Conservation (phyloP, 2,888 invertebrate species). For the Cheilosia scutellata region DNA sequence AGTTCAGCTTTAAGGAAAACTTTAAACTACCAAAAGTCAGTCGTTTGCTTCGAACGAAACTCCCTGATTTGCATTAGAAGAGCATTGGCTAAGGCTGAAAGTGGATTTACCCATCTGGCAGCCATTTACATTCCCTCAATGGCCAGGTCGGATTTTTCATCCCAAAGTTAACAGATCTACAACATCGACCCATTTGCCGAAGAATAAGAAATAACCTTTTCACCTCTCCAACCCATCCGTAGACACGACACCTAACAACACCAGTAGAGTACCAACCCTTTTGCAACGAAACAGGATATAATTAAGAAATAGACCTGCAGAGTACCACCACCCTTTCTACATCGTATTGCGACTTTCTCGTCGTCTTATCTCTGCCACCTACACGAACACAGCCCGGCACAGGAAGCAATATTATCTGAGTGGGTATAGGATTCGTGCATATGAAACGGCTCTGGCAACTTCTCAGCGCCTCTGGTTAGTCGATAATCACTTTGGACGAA, state of each 20-base stretch:
- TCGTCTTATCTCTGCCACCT: conserved; percentile 61
- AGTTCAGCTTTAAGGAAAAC: not conserved
- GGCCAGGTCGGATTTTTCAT: conserved; percentile 27
- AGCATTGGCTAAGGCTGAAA: conserved; percentile 42
- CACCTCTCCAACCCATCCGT: not conserved
- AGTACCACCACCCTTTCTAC: not conserved
- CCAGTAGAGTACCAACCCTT: not conserved
- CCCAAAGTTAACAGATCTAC: conserved; percentile 59
- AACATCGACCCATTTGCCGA: conserved; percentile 22
- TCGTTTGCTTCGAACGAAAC: conserved; percentile 43
- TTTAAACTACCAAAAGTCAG: conserved; percentile 34
- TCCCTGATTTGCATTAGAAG: conserved; percentile 64
- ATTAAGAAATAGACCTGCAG: conserved; percentile 69
- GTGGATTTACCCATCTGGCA: conserved; percentile 58
- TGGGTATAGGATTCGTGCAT: not conserved
- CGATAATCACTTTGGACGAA: conserved; percentile 71
- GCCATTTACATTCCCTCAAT: conserved; percentile 12
- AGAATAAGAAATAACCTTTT: conserved; percentile 55
- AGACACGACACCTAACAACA: not conserved
- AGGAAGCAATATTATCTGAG: not conserved
- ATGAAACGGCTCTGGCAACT: conserved; percentile 42
- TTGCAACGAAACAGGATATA: conserved; percentile 61
- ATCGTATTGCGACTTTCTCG: not conserved
- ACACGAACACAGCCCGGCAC: conserved; percentile 13
- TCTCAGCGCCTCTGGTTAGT: conserved; percentile 60